Conservation (phyloP, 2,797 vertebrate species). For the Etheostoma perlongum region DNA sequence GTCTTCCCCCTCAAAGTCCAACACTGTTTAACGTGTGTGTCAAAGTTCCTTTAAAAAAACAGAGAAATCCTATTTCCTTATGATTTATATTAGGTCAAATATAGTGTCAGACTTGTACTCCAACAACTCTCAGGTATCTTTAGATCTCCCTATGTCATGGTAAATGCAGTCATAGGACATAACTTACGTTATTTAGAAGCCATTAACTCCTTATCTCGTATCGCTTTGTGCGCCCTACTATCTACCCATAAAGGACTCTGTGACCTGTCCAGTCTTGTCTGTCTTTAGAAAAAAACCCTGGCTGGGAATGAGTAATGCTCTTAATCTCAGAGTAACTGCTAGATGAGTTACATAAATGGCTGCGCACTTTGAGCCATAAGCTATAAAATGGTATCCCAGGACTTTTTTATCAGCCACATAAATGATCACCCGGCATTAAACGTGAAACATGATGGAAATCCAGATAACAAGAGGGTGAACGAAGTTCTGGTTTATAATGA, state of each 20-base stretch:
- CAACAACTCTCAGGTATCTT: too few species aligned
- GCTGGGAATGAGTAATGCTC: neutral
- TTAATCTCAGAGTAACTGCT: neutral
- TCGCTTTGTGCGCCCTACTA: conserved; percentile 1
- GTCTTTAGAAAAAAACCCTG: neutral
- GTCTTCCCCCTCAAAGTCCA: too few species aligned
- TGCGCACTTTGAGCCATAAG: neutral
- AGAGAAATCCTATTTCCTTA: too few species aligned
- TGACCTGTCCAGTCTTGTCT: neutral
- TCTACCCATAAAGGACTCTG: conserved; percentile 17
- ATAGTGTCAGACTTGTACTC: neutral
- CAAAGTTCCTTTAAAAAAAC: too few species aligned
- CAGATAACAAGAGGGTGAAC: neutral
- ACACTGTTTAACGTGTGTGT: too few species aligned
- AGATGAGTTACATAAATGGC: conserved; percentile 6
- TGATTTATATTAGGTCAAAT: too few species aligned
- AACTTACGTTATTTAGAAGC: neutral
- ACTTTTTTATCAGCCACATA: conserved; percentile 2
- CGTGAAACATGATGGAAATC: neutral
- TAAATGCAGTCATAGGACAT: neutral
- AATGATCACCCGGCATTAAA: fast-evolving
- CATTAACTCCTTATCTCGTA: conserved; percentile 5
- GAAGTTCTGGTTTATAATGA: neutral
- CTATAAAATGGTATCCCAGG: neutral
- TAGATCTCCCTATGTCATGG: too few species aligned